Base-by-base conservation (phyloP, 2,797 vertebrate species). In the Peromyscus attwateri region DNA sequence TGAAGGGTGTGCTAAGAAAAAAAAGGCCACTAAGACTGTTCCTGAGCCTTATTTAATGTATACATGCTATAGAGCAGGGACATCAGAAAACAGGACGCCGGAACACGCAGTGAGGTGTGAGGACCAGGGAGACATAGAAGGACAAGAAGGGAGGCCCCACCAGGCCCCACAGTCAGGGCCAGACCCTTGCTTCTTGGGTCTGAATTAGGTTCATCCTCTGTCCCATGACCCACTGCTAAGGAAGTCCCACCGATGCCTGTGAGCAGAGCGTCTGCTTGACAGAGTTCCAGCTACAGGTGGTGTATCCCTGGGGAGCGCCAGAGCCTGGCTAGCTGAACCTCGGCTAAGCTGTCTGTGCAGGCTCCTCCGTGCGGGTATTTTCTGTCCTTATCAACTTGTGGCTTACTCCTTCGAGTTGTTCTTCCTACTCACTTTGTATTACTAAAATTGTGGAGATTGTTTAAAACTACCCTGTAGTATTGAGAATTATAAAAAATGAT, bases 271-370 rank as follows among this genome's bases (percentile, higher is more conserved):
- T 3, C 5, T 25, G 1, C 46, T 1, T 29, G 43, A 25, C 40
- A 37, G 40, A 62, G 17, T 64, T 2, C 4, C 17, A 1, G 2
- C 27, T 0, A 60, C 80, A n/a, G 2, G 2, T 1, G 12, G 3
- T 9, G 10, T 23, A 1, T 71, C 43, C 19, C 12, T 0, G 55
- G 21, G 46, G 21, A 43, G n/a, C 6, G 0, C 0, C 0, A 6
- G 25, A 34, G 13, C 43, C 49, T 49, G 62, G 23, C 57, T 25
- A 10, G 29, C 10, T 23, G 77, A 4, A 17, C 21, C 11, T 60
- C 55, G 9, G 68, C 76, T 70, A 9, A 10, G 31, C 11, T 17
- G 17, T 49, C 43, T 12, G 0, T n/a, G 17, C 2, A 13, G 68
- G n/a, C 60, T 37, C 34, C 60, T 37, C 34, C 43, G 16, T 46